Evolutionary conservation across 2,797 vertebrate genomes (phyloP).

Genomic region (Carapus acus): DNA sequence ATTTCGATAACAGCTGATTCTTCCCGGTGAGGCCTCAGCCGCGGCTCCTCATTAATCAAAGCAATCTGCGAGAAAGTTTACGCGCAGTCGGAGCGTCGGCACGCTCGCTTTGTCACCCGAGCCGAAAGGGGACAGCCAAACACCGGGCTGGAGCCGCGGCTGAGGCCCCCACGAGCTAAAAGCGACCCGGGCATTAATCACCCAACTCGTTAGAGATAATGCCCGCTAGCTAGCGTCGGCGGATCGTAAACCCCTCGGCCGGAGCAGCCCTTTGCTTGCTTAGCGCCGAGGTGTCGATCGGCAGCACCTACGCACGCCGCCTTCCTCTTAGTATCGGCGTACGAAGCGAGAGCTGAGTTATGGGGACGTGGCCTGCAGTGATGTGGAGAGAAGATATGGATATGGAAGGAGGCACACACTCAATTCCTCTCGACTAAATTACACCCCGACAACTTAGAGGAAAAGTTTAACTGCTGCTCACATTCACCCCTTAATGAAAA

Average conservation of each 20-base stretch:
- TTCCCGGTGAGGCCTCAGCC: background rate
- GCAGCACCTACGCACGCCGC: slow-evolving; percentile 8
- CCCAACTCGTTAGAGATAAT: slow-evolving; percentile 48
- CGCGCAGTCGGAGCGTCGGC: slow-evolving; percentile 14
- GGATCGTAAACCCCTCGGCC: slow-evolving; percentile 57
- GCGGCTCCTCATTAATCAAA: slow-evolving; percentile 18
- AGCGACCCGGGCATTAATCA: slow-evolving; percentile 53
- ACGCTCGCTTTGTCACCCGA: slow-evolving; percentile 22
- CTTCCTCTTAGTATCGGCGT: background rate
- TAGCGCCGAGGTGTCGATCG: slow-evolving; percentile 29
- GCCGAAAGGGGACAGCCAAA: slow-evolving; percentile 25
- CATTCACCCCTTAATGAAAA: too few relatives aligned
- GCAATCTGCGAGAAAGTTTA: slow-evolving; percentile 18
- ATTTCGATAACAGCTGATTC: slow-evolving; percentile 6
- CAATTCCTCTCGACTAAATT: too few relatives aligned
- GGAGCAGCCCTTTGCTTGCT: slow-evolving; percentile 43
- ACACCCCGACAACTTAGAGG: too few relatives aligned
- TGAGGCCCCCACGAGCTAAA: slow-evolving; percentile 28
- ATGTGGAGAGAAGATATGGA: too few relatives aligned
- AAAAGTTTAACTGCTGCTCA: too few relatives aligned
- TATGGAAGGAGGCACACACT: too few relatives aligned
- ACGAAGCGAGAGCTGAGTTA: too few relatives aligned
- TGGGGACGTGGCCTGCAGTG: too few relatives aligned
- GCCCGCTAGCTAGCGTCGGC: slow-evolving; percentile 52
- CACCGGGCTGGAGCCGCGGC: slow-evolving; percentile 3